Evolutionary conservation across 2,113 vertebrate genomes (phyloP).

Genomic region (Tupaia tana): DNA sequence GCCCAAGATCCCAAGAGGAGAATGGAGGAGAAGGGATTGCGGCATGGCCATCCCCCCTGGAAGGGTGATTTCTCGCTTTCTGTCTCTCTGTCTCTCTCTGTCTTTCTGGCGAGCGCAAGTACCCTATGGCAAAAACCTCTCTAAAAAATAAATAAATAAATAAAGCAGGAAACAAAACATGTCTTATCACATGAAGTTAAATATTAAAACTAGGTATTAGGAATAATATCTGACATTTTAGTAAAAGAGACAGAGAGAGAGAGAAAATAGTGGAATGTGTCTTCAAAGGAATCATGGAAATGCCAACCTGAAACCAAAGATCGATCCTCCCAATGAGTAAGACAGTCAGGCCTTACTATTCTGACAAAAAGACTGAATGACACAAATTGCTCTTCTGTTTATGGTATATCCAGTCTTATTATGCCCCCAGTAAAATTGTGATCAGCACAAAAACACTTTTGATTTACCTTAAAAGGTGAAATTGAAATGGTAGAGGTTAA

Average conservation of each 20-base stretch:
- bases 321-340: not conserved
- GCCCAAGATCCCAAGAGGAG: too few species aligned
- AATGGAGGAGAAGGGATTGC: too few species aligned
- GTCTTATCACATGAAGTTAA: not conserved
- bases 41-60: too few species aligned
- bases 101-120: too few species aligned
- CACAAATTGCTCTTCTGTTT: not conserved
- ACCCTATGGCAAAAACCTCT: too few species aligned
- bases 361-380: not conserved
- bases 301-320: not conserved
- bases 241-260: not conserved
- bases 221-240: not conserved
- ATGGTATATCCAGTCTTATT: not conserved
- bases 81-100: too few species aligned
- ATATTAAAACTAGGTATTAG: not conserved
- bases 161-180: not conserved
- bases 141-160: too few species aligned
- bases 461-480: not conserved
- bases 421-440: not conserved
- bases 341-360: not conserved
- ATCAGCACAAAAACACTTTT: not conserved
- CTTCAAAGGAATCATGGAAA: not conserved
- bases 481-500: not conserved
- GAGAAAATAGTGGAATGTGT: not conserved
- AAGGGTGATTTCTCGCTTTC: too few species aligned